Evolutionary conservation across 2,797 vertebrate genomes (phyloP).

Genomic region (Gadopsis bispinosus): DNA sequence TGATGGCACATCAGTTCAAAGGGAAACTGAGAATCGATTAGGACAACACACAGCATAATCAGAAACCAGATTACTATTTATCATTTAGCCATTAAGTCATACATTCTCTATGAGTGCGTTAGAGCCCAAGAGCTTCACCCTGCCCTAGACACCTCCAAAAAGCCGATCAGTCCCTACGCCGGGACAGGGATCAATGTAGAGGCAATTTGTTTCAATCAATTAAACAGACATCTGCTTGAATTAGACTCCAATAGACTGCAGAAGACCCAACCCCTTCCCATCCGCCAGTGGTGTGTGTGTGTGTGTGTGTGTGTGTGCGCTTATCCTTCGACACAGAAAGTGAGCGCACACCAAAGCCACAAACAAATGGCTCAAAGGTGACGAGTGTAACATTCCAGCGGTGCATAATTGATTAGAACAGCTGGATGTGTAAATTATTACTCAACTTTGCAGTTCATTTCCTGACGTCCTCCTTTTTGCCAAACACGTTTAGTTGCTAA

Average conservation of each 20-base stretch:
- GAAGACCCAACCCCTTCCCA: conserved; percentile 39
- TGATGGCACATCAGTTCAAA: conserved; percentile 49
- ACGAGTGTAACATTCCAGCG: conserved; percentile 5
- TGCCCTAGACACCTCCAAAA: conserved; percentile 43
- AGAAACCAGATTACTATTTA: conserved; percentile 68
- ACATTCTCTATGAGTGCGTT: conserved; percentile 39
- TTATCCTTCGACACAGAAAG: conserved; percentile 5
- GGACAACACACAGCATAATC: conserved; percentile 65
- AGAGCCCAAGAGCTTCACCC: conserved; percentile 15
- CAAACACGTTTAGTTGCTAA: background rate
- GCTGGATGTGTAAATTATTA: conserved; percentile 22
- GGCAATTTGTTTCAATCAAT: conserved; percentile 87
- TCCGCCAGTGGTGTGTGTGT: background rate
- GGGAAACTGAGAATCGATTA: conserved; percentile 61
- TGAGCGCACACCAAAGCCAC: conserved; percentile 7
- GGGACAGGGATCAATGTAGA: conserved; percentile 80
- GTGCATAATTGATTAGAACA: conserved; percentile 13
- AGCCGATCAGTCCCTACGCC: conserved; percentile 61
- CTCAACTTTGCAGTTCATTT: conserved; percentile 10
- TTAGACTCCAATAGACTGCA: conserved; percentile 80
- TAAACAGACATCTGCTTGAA: conserved; percentile 86
- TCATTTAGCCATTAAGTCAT: conserved; percentile 59
- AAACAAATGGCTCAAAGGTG: conserved; percentile 22
- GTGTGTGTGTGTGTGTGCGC: background rate
- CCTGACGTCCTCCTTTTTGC: background rate